phyloP scores from a whole-genome alignment of 2,797 vertebrate species.

The Pangasius larnaudii region DNA sequence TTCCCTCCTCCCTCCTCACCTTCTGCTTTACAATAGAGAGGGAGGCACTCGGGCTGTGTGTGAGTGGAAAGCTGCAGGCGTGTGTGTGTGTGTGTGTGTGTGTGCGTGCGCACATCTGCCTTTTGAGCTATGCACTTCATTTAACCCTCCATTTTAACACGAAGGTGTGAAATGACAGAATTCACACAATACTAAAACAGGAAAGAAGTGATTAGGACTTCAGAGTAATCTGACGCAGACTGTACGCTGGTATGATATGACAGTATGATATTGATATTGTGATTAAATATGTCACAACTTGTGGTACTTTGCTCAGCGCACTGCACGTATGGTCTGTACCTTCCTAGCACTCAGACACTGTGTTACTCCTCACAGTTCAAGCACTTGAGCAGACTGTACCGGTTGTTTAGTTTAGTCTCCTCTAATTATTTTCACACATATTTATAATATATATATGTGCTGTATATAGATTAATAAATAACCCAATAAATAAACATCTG shows the following conservation, averaged over 20 bases:
- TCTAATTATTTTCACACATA: not conserved
- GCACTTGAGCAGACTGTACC: not conserved
- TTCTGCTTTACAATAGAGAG: constrained; percentile 77
- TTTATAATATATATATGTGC: no score
- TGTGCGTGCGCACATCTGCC: constrained; percentile 31
- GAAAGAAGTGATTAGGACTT: constrained; percentile 52
- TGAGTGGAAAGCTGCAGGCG: constrained; percentile 70
- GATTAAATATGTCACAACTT: not conserved
- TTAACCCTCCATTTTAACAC: constrained; percentile 81
- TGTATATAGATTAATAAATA: no score
- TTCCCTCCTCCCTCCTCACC: constrained; percentile 51
- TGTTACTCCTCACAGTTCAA: not conserved
- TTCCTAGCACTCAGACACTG: not conserved
- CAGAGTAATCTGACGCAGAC: not conserved
- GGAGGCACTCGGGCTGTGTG: constrained; percentile 69
- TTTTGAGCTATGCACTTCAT: constrained; percentile 72
- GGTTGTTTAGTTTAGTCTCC: not conserved
- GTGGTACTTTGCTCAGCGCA: not conserved
- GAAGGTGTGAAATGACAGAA: constrained; percentile 74
- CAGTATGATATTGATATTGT: not conserved
- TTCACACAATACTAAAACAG: constrained; percentile 46
- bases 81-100: constrained; percentile 47
- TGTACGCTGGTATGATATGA: not conserved
- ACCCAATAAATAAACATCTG: no score
- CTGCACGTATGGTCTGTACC: not conserved